Base-by-base conservation (phyloP, 2,888 invertebrate genomes). In the Myopa testacea region DNA sequence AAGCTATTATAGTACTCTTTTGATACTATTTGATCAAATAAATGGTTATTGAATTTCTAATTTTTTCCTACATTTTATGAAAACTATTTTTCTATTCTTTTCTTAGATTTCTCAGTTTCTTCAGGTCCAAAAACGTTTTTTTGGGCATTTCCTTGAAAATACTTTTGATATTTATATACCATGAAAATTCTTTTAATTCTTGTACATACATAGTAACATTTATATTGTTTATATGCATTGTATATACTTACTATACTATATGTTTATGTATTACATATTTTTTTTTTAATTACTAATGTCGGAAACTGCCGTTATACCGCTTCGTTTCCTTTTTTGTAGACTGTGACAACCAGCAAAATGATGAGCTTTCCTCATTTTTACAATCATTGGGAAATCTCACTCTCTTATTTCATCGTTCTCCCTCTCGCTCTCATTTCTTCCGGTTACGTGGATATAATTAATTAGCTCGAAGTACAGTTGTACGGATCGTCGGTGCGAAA, bases 401-500 rank as follows among this genome's bases (percentile, higher is more conserved):
- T 45, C 50, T 45, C 45, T 45, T 6, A 45, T 45, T 45, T 45
- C 10, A 10, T 45, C 10, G 6, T 3, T 10, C 10, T 8, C 45
- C 10, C 38, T 55, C 26, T 19, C 67, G 19, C 37, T 1, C 38
- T 60, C 26, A 50, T 69, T 6, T 38, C 34, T 40, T 75, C 75
- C 40, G 75, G 34, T 34, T 52, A 26, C 10, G 69, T 58, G 60
- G 19, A 14, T 78, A 72, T 79, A 81, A 78, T 78, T 84, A 86
- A 88, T 89, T 89, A 89, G 88, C 89, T 89, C 81, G 89, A 88
- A 78, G 89, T 89, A 83, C 89, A 89, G 82, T 89, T 89, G 81
- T 89, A 89, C 5, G 89, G 89, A 85, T 89, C 89, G 80, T 89
- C 89, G 45, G 88, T 87, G 78, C 89, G 89, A 81, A 89, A 89